Base-by-base conservation (phyloP, 2,113 vertebrate species). In the Lycaon pictus region DNA sequence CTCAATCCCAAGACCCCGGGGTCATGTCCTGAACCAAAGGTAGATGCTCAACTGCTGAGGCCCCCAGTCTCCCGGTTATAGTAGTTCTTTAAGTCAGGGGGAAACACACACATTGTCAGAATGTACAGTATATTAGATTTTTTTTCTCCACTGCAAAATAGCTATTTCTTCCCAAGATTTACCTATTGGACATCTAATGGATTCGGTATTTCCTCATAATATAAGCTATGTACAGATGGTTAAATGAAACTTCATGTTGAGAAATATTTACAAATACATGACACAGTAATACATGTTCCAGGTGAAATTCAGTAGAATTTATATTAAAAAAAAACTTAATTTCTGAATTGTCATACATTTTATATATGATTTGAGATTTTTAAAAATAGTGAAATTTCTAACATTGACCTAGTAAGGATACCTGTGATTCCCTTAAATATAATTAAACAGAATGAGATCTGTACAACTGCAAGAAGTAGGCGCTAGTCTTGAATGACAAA, bases 381-480 rank as follows among this genome's bases (percentile, higher is more conserved):
- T 62, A 55, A 85, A 37, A 56, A 77, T n/a, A 90, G 0, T 67
- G 13, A 81, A 81, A 58, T 71, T 88, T 86, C 0, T 60, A 53
- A 22, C 8, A 53, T 95, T 88, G 88, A 80, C 4, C 29, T 81
- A 22, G 5, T 86, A 86, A 97, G 79, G 60, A n/a, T 65, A 71
- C 25, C 35, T 90, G 20, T 77, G 84, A 56, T 55, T 92, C n/a
- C 1, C 5, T 48, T 83, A 63, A 76, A 22, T 56, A 43, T 90
- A 77, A 80, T 80, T 91, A 96, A 97, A 55, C 72, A 3, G 3
- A 88, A n/a, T 77, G 13, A 60, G 27, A 82, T 72, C n/a, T 67
- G 2, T 72, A 32, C 22, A 87, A 23, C 2, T 25, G 35, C 55
- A 56, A 85, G 22, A 92, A 56, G 9, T 27, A 82, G 2, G 5